phyloP scores from a whole-genome alignment of 1,140 invertebrate genomes.

The Colletes gigas region DNA sequence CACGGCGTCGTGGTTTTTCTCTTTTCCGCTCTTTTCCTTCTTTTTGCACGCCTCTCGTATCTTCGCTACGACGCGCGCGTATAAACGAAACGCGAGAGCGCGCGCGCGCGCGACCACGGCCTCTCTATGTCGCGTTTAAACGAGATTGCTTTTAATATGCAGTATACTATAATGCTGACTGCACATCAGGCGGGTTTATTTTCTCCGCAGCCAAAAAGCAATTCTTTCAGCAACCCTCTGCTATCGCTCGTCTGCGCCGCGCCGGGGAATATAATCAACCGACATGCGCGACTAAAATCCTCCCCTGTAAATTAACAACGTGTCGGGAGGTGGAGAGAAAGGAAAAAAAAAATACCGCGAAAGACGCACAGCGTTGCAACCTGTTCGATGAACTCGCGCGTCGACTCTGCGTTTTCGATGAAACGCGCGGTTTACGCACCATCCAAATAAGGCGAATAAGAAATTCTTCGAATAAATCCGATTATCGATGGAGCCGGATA shows the following conservation, averaged over 20 bases:
- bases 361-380: background rate
- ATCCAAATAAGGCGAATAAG: no score
- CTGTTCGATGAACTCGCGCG: background rate
- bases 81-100: background rate
- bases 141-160: slow-evolving; percentile 59
- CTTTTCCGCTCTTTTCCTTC: background rate
- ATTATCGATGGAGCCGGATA: no score
- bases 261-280: background rate
- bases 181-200: slow-evolving; percentile 28
- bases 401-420: no score
- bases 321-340: background rate
- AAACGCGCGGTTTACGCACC: background rate
- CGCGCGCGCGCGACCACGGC: background rate
- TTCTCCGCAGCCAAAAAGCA: slow-evolving; percentile 37
- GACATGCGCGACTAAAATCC: slow-evolving; percentile 6
- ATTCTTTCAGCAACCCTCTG: slow-evolving; percentile 43
- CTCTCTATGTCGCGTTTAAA: slow-evolving; percentile 44
- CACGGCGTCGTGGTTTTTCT: background rate
- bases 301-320: slow-evolving; percentile 24
- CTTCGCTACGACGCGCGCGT: background rate
- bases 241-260: slow-evolving; percentile 2
- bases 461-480: no score
- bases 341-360: background rate
- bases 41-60: background rate
- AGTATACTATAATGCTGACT: slow-evolving; percentile 52